Evolutionary conservation across 2,113 vertebrate species (phyloP), one percentile per base, ranked within the genome.

Genomic region (Heloderma charlesbogerti): DNA sequence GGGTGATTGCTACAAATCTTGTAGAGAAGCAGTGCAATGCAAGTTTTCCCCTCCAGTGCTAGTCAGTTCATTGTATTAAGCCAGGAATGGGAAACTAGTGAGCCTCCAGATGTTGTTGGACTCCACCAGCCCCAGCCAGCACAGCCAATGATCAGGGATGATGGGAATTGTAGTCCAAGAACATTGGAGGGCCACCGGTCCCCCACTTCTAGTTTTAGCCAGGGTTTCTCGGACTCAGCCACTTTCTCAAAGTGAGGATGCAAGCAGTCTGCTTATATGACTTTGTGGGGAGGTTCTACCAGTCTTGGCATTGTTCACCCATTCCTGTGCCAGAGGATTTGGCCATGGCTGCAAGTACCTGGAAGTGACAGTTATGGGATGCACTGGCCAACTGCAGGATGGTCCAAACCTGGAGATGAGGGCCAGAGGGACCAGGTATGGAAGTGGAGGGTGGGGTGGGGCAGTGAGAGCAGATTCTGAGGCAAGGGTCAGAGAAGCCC

Each of bases 1-100:
- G 8, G 86, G 95, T 89, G 80, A 15, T 89, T 84, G n/a, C 20
- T n/a, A 25, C 22, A 37, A 83, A 78, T 27, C 13, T 78, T 78
- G 40, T 48, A 27, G 22, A 37, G 37, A 74, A 78, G 37, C 37
- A 4, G 6, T 34, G 15, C n/a, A 51, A 51, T 51, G 48, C 48
- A 51, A 8, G 48, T 51, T 8, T 8, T 8, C 48, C 48, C 8
- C 48, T 8, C 48, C 48, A 51, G 4, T 16, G 2, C n/a, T 20
- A 37, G 18, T 22, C n/a, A 75, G 16, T 71, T 71, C 27, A 9
- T 31, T 71, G 29, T 71, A 31, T 71, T 4, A 31, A 31, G 27
- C 51, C 51, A 54, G 51, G 51, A 9, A 54, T 54, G 51, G 51
- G 51, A 9, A 12, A 12, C 51, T 16, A 20, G 60, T 63, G 60